phyloP scores from a whole-genome alignment of 2,113 vertebrate species.

The Sceloporus tristichus region DNA sequence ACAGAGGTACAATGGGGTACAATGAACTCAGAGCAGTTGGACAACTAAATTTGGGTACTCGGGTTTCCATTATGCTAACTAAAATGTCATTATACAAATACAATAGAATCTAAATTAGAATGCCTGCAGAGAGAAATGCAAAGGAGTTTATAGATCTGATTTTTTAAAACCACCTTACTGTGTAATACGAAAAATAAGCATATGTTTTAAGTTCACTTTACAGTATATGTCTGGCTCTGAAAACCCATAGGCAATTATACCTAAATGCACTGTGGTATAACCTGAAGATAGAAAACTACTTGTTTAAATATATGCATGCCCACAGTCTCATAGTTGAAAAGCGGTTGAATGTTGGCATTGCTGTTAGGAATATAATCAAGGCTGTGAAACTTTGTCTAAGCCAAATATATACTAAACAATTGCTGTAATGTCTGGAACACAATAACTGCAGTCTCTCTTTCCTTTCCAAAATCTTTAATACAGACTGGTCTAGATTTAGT shows the following conservation, averaged over 20 bases:
- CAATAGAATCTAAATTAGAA: slow-evolving; percentile 17
- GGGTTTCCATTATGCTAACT: slow-evolving; percentile 14
- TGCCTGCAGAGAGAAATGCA: slow-evolving; percentile 39
- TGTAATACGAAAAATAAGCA: slow-evolving; percentile 45
- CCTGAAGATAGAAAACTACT: slow-evolving; percentile 62
- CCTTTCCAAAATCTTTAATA: slow-evolving; percentile 59
- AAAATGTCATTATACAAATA: slow-evolving; percentile 23
- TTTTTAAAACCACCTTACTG: slow-evolving; percentile 39
- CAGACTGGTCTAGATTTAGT: slow-evolving; percentile 52
- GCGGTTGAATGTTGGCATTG: slow-evolving; percentile 36
- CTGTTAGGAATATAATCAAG: slow-evolving; percentile 49
- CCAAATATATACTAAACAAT: slow-evolving; percentile 62
- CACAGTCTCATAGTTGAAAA: slow-evolving; percentile 58
- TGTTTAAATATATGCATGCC: slow-evolving; percentile 63
- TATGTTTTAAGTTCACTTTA: slow-evolving; percentile 48
- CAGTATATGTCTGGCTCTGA: slow-evolving; percentile 49
- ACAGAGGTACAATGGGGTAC: not conserved
- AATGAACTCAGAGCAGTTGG: not conserved
- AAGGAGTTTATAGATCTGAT: slow-evolving; percentile 32
- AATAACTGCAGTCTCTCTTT: slow-evolving; percentile 67
- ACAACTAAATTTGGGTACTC: not conserved
- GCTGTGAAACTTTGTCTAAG: slow-evolving; percentile 52
- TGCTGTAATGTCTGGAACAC: slow-evolving; percentile 68
- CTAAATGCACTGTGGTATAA: slow-evolving; percentile 51
- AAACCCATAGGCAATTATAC: slow-evolving; percentile 34